phyloP scores from a whole-genome alignment of 2,888 invertebrate species.

The Lordiphosa fenestrarum region DNA sequence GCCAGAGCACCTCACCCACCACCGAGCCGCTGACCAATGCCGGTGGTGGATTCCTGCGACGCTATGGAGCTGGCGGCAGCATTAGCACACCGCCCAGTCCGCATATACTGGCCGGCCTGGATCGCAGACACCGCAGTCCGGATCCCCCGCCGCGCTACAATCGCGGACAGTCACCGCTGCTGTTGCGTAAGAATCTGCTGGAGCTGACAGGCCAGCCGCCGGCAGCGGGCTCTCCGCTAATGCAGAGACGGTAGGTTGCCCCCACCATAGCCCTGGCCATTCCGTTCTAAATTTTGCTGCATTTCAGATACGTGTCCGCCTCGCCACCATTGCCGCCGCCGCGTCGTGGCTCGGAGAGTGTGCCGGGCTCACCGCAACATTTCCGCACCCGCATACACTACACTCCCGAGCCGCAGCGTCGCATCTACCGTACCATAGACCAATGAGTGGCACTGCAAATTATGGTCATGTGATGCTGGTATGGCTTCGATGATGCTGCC shows the following conservation, averaged over 20 bases:
- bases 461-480: slow-evolving; percentile 81
- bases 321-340: slow-evolving; percentile 81
- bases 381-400: slow-evolving; percentile 84
- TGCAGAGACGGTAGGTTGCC: slow-evolving; percentile 82
- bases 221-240: slow-evolving; percentile 81
- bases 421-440: slow-evolving; percentile 81
- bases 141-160: slow-evolving; percentile 83
- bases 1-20: slow-evolving; percentile 74
- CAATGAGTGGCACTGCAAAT: slow-evolving; percentile 81
- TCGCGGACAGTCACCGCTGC: slow-evolving; percentile 82
- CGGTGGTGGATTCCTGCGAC: slow-evolving; percentile 55
- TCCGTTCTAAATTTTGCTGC: background rate
- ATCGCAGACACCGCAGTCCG: slow-evolving; percentile 82
- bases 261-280: background rate
- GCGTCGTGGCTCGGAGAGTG: slow-evolving; percentile 85
- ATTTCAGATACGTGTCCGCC: slow-evolving; percentile 80
- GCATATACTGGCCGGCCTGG: slow-evolving; percentile 72
- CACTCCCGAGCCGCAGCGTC: slow-evolving; percentile 83
- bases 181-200: slow-evolving; percentile 83
- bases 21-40: slow-evolving; percentile 51
- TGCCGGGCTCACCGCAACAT: slow-evolving; percentile 86
- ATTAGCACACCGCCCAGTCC: slow-evolving; percentile 68
- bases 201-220: slow-evolving; percentile 81
- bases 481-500: slow-evolving; percentile 77
- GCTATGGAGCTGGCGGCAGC: slow-evolving; percentile 47